Base-by-base conservation (phyloP, 2,797 vertebrate species). In the Catamblyrhynchus diadema region DNA sequence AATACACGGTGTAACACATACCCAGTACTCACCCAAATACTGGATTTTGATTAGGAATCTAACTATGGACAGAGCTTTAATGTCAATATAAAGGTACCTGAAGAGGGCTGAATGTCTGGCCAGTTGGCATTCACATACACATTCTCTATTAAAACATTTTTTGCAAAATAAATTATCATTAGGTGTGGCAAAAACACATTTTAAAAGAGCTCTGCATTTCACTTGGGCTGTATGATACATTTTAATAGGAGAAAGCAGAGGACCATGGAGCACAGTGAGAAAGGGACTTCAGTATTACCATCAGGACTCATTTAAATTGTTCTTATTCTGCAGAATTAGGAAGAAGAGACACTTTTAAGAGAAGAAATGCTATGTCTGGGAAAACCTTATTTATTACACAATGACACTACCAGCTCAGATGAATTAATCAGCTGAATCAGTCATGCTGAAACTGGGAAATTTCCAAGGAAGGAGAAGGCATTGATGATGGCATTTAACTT, bases 401-500 rank as follows among this genome's bases (percentile, higher is more conserved):
- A 24, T 25, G 41, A 22, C 71, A 67, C 67, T 45, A 77, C 35
- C 80, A 90, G 69, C 81, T 87, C 89, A 81, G 59, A 59, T 65
- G 57, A 86, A 96, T 78, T 88, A 80, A 83, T 81, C 72, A 91
- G 89, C 67, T 88, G 91, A 87, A 91, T 70, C 91, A 91, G 84
- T 72, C 91, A 51, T 19, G 42, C 88, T 75, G 77, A 81, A 94
- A 86, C 51, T 69, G 80, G 80, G 89, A 86, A 48, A 59, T 81
- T 94, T 94, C 87, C 95, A 94, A 79, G 84, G 75, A 71, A 79
- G 69, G 51, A 91, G 74, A 70, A 70, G 20, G 59, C 77, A 81
- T 10, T 13, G 79, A 69, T 13, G 79, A 69, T 57, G 81, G 66
- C 89, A 78, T 92, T 92, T 93, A 77, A 80, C 87, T 70, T 75